Evolutionary conservation across 2,888 invertebrate genomes (phyloP).

Genomic region (Xanthorhoe designata): DNA sequence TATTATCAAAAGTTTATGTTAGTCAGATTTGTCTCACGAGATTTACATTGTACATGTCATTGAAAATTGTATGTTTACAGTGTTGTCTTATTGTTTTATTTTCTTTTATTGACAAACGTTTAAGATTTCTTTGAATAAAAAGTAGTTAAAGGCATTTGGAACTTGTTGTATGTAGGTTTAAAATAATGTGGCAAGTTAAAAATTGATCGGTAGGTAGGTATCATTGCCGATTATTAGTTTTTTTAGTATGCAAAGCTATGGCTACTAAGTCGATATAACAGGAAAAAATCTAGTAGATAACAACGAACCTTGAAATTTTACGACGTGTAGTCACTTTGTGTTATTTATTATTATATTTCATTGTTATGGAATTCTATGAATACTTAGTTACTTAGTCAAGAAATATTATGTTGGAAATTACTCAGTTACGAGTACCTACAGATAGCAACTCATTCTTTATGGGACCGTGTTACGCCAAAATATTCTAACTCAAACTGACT

Average conservation of each 20-base stretch:
- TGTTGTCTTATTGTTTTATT: too few species aligned
- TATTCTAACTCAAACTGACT: neutral
- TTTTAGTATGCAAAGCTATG: neutral
- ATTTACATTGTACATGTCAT: too few species aligned
- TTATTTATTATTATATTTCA: neutral
- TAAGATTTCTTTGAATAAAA: too few species aligned
- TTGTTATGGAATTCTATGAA: conserved; percentile 1
- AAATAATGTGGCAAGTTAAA: too few species aligned
- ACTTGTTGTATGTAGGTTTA: too few species aligned
- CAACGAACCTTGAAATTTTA: conserved; percentile 4
- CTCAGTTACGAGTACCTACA: neutral
- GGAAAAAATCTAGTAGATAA: neutral
- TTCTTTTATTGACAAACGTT: too few species aligned
- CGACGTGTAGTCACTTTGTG: neutral
- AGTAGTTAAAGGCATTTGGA: too few species aligned
- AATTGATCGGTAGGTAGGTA: too few species aligned
- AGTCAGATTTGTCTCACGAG: too few species aligned
- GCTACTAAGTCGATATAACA: neutral
- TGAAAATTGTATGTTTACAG: too few species aligned
- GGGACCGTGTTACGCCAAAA: neutral
- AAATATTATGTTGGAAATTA: neutral
- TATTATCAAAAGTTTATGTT: too few species aligned
- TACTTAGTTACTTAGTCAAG: neutral
- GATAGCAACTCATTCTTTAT: neutral
- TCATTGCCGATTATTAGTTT: too few species aligned